These are phyloP conservation scores for Apodemia mormo DNA, from an alignment of 2,888 invertebrate genomes.

Conservation along the genomic window DNA sequence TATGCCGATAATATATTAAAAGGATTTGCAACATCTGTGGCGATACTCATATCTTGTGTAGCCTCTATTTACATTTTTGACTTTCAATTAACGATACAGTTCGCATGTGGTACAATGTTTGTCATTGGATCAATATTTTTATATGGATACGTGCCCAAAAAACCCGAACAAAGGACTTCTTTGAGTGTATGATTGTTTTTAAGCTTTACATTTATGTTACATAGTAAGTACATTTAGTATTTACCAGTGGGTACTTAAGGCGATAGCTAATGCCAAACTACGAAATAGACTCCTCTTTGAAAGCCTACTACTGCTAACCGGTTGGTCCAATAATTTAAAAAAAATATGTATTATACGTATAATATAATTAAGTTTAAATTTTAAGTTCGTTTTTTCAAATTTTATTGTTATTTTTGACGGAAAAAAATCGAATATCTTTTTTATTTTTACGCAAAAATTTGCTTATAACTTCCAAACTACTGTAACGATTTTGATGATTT, in stretches of 20 bases:
- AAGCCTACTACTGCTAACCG: too few species aligned
- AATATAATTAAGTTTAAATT: too few species aligned
- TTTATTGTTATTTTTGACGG: too few species aligned
- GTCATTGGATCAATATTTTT: constrained; percentile 98
- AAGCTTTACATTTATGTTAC: constrained; percentile 19
- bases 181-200: constrained; percentile 59
- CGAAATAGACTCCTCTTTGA: too few species aligned
- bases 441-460: too few species aligned
- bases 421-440: too few species aligned
- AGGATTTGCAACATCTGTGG: constrained; percentile 98
- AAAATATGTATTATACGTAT: too few species aligned
- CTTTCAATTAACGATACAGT: constrained; percentile 93
- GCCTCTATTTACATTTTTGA: constrained; percentile 96
- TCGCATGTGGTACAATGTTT: constrained; percentile 90
- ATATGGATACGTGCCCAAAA: constrained; percentile 90
- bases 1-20: constrained; percentile 99
- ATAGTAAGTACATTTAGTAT: constrained; percentile 22
- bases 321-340: too few species aligned
- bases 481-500: too few species aligned
- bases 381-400: too few species aligned
- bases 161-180: constrained; percentile 57
- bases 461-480: too few species aligned
- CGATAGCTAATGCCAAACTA: too few species aligned
- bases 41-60: constrained; percentile 96
- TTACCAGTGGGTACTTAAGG: constrained; percentile 37